These are phyloP conservation scores for Lordiphosa fenestrarum DNA, from an alignment of 2,888 invertebrate species.

Conservation along the genomic window DNA sequence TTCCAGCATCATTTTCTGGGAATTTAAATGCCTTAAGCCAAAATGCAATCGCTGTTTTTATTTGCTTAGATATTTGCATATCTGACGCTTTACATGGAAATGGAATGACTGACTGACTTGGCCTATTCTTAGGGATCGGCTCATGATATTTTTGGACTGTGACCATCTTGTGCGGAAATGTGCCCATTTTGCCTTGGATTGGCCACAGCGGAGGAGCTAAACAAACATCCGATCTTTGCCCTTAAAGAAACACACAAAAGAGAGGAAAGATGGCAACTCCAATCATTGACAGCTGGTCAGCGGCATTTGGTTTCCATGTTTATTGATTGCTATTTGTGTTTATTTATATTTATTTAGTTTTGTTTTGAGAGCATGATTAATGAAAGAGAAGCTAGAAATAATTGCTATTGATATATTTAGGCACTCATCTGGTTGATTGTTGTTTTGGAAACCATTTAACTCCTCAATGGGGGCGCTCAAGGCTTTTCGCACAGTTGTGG, in stretches of 20 bases:
- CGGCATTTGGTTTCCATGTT: constrained; percentile 9
- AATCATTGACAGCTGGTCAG: constrained; percentile 33
- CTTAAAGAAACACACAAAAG: background rate
- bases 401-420: constrained; percentile 5
- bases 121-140: constrained; percentile 26
- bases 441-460: no score
- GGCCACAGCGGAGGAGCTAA: constrained; percentile 26
- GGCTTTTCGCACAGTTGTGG: no score
- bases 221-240: constrained; percentile 27
- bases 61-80: constrained; percentile 4
- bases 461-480: no score
- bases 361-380: constrained; percentile 10
- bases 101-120: constrained; percentile 2
- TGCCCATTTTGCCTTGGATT: constrained; percentile 11
- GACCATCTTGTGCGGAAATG: constrained; percentile 7
- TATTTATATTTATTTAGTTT: constrained; percentile 11
- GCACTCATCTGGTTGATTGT: no score
- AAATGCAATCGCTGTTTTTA: constrained; percentile 17
- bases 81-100: constrained; percentile 4
- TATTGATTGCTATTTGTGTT: constrained; percentile 5
- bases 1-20: constrained; percentile 65
- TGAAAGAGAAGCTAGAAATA: constrained; percentile 10
- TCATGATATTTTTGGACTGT: constrained; percentile 4
- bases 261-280: no score
- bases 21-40: constrained; percentile 27